Base-by-base conservation (phyloP, 2,797 vertebrate genomes). In the Gallinago nigripennis region DNA sequence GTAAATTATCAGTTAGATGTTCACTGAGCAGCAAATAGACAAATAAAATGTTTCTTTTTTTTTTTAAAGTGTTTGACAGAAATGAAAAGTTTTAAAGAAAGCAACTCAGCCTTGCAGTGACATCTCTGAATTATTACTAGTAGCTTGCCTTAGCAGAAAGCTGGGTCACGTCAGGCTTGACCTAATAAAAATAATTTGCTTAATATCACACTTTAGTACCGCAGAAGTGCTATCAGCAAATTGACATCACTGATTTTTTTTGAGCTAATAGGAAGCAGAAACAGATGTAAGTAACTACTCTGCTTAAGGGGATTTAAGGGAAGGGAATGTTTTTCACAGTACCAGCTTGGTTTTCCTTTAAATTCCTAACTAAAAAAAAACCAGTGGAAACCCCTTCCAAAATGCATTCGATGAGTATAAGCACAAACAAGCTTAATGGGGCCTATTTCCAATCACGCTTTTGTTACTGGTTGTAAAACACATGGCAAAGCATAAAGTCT, bases 391-490 rank as follows among this genome's bases (percentile, higher is more conserved):
- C 20, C 37, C 50, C 45, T 92, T 86, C 90, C 86, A 54, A 80
- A 90, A 66, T 8, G 57, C 63, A 46, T 41, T 56, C 1, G 19
- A 76, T 56, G 83, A 95, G 45, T 70, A 10, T 20, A 83, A 88
- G 72, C 7, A 17, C 71, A 70, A 82, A 90, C 41, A 91, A 83
- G 78, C 53, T 80, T 25, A 73, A 71, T 8, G 82, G 71, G 72
- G 31, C 78, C 90, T 48, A 39, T 85, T 95, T 71, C 76, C 78
- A 82, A 71, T 41, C 31, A 28, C 12, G 64, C 71, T 85, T 94
- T 94, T 80, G 86, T 92, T 77, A 23, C 39, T 56, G 77, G 71
- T 11, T 81, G 53, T 90, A 88, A 90, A 95, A 90, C 54, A 90
- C 90, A 88, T 18, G 73, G 91, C 80, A 63, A 84, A 76, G 48